Percentiles rank a stretch among this genome's conserved stretches.
These are phyloP conservation scores for Puffinus mauretanicus DNA, from an alignment of 2,113 vertebrate genomes.

Conservation along the genomic window DNA sequence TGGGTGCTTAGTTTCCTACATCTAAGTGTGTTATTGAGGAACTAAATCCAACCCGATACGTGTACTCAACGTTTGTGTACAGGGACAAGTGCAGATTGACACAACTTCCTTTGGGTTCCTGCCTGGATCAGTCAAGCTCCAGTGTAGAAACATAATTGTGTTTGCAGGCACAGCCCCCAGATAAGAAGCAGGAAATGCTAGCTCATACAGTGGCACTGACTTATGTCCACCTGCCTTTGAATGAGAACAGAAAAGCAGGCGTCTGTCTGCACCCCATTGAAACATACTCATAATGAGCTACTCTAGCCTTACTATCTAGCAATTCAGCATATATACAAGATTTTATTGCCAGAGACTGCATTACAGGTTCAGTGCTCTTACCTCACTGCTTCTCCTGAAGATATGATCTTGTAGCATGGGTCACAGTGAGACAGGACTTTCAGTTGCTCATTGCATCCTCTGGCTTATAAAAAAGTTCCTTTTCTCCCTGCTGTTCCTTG, in stretches of 20 bases:
- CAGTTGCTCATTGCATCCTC: neutral
- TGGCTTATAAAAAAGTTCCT: neutral
- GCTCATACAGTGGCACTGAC: neutral
- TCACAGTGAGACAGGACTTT: neutral
- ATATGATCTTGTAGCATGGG: neutral
- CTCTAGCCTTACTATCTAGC: neutral
- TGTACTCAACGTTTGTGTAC: neutral
- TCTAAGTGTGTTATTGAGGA: neutral
- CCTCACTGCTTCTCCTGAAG: neutral
- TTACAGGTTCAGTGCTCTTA: neutral
- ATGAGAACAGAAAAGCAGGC: neutral
- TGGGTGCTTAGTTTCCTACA: neutral
- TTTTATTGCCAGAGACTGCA: neutral
- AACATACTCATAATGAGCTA: neutral
- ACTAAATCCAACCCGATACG: neutral
- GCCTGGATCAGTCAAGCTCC: neutral
- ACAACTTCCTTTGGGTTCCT: neutral
- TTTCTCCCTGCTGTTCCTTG: neutral
- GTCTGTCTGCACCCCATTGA: neutral
- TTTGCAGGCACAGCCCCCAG: neutral
- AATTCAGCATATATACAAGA: neutral
- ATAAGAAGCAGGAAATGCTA: neutral
- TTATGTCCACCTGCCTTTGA: neutral
- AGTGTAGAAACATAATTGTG: neutral
- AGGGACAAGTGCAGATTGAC: neutral